Percentiles rank a stretch among this genome's conserved stretches.
Conservation (phyloP, 37 sponge, comb jelly and placozoan genomes). For the Geodia barretti region DNA sequence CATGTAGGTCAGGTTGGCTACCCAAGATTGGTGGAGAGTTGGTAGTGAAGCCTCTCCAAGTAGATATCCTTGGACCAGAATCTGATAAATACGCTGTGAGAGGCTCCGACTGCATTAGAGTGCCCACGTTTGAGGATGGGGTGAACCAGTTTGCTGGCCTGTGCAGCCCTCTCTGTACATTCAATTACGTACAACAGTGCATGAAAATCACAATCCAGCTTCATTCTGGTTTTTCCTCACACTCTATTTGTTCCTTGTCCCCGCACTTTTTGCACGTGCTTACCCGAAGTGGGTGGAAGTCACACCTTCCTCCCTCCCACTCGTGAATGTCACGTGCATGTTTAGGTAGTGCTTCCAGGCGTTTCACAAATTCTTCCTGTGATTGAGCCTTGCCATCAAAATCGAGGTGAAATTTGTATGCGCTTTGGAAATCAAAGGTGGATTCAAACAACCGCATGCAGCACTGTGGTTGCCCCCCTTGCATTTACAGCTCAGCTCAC, state of each 20-base stretch:
- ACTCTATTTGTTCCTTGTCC: constrained; percentile 10
- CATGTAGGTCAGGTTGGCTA: constrained; percentile 23
- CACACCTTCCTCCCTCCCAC: too few relatives aligned
- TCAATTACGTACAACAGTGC: constrained; percentile 35
- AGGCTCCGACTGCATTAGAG: constrained; percentile 16
- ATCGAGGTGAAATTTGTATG: constrained; percentile 18
- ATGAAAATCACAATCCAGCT: constrained; percentile 29
- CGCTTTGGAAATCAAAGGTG: constrained; percentile 10
- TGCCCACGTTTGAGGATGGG: too few relatives aligned
- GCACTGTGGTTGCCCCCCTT: constrained; percentile 1
- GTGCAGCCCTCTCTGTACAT: constrained; percentile 14
- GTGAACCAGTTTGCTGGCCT: background rate
- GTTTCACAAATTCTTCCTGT: constrained; percentile 9
- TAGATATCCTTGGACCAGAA: constrained; percentile 13
- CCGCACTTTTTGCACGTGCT: constrained; percentile 30
- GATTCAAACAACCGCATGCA: constrained; percentile 44
- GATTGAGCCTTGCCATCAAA: background rate
- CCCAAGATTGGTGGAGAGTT: constrained; percentile 22
- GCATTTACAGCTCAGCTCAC: constrained; percentile 22
- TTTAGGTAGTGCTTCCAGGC: constrained; percentile 9
- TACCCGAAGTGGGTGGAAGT: constrained; percentile 21
- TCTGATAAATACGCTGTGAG: constrained; percentile 28
- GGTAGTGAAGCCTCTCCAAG: constrained; percentile 20
- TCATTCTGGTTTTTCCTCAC: constrained; percentile 18
- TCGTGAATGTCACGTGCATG: constrained; percentile 48